A percentile compares a stretch with the other conserved stretches of the same genome.
Evolutionary conservation across 30 jellyfish, hydroid and myxozoan species (phyloP).

Genomic region (Calvadosia cruxmelitensis): DNA sequence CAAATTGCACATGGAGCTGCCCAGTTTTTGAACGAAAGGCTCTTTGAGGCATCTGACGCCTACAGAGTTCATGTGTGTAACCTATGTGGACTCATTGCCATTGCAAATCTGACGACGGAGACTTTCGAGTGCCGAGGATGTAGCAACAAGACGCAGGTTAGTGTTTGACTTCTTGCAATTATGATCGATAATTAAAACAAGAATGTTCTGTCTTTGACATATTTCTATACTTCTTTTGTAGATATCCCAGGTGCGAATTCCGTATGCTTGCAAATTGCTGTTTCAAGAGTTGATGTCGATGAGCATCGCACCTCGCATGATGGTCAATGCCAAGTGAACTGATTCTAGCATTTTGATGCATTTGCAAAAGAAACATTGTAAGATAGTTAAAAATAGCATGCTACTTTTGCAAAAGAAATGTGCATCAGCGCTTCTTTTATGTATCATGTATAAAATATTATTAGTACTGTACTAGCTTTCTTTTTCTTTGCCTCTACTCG

Average conservation of each 20-base stretch:
- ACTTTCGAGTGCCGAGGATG: slow-evolving; percentile 98
- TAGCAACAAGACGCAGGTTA: slow-evolving; percentile 91
- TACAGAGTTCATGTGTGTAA: slow-evolving; percentile 91
- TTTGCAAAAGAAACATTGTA: no score
- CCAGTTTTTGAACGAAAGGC: slow-evolving; percentile 91
- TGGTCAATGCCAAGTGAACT: slow-evolving; percentile 54
- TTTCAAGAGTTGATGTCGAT: slow-evolving; percentile 99
- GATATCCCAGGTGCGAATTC: slow-evolving; percentile 95
- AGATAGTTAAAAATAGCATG: no score
- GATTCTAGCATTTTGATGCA: no score
- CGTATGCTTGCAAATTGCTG: slow-evolving; percentile 96
- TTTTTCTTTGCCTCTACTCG: no score
- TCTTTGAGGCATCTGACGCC: slow-evolving; percentile 98
- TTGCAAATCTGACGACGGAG: slow-evolving; percentile 78
- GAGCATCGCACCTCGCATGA: slow-evolving; percentile 98
- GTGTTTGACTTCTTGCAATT: not conserved
- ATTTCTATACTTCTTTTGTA: slow-evolving; percentile 4
- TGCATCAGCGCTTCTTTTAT: no score
- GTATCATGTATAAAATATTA: no score
- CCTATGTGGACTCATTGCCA: slow-evolving; percentile 91
- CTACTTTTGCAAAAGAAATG: no score
- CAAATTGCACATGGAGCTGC: slow-evolving; percentile 99
- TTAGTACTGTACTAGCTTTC: no score
- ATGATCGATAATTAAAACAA: not conserved
- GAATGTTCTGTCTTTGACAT: not conserved